These are phyloP conservation scores for Caenorhabditis inopinata DNA, from an alignment of 1,140 invertebrate genomes.

Conservation along the genomic window DNA sequence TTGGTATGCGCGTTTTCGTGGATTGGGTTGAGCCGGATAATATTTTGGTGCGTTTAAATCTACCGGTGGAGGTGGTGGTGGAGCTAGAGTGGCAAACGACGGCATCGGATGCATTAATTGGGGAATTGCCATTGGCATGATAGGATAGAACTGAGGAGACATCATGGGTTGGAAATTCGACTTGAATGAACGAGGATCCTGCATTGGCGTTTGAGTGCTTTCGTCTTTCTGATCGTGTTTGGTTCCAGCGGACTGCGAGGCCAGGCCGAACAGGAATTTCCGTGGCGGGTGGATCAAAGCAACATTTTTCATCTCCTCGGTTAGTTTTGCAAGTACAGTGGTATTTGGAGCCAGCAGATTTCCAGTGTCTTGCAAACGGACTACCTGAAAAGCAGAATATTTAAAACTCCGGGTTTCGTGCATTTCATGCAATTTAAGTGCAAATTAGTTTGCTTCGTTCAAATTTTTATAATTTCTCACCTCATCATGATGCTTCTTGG, in stretches of 20 bases:
- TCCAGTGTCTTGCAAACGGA: constrained; percentile 7
- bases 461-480: not conserved
- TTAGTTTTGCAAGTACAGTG: not conserved
- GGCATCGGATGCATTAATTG: too few relatives aligned
- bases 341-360: not conserved
- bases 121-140: too few relatives aligned
- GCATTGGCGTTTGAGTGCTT: not conserved
- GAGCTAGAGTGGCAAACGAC: not conserved
- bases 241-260: not conserved
- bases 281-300: not conserved
- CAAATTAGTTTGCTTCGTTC: too few relatives aligned
- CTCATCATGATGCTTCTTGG: not conserved
- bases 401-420: too few relatives aligned
- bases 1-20: too few relatives aligned
- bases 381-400: not conserved
- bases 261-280: not conserved
- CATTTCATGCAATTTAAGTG: too few relatives aligned
- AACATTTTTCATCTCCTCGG: not conserved
- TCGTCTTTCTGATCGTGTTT: not conserved
- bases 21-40: too few relatives aligned
- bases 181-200: too few relatives aligned
- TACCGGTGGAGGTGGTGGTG: not conserved
- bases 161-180: too few relatives aligned
- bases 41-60: too few relatives aligned
- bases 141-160: too few relatives aligned